Evolutionary conservation across 2,113 vertebrate species (phyloP).

Genomic region (Electrona antarctica): DNA sequence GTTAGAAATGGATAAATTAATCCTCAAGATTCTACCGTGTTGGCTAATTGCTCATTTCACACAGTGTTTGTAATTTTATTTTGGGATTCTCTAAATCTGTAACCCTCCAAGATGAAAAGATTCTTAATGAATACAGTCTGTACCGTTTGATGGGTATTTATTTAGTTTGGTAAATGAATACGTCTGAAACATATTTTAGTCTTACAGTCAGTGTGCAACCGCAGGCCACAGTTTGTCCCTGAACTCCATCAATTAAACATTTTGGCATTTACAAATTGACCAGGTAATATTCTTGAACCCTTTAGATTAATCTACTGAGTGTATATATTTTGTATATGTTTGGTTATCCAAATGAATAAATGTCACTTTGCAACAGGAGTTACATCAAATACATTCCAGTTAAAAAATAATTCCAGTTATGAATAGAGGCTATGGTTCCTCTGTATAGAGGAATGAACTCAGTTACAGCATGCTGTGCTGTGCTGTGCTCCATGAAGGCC

Average conservation of each 20-base stretch:
- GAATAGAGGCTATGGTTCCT: not conserved
- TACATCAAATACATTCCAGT: not conserved
- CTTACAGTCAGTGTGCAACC: no score
- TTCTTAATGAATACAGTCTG: not conserved
- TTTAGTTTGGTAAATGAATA: not conserved
- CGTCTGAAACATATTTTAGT: not conserved
- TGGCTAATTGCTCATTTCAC: conserved; percentile 32
- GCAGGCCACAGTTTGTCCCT: not conserved
- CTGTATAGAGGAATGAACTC: conserved; percentile 2
- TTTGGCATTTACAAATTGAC: not conserved
- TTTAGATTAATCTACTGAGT: no score
- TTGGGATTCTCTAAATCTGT: conserved; percentile 15
- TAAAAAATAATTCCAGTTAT: not conserved
- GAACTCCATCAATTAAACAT: not conserved
- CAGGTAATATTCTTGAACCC: not conserved
- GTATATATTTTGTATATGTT: not conserved
- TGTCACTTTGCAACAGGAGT: not conserved
- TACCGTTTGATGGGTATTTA: conserved; percentile 9
- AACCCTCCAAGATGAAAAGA: conserved; percentile 17
- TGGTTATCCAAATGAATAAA: not conserved
- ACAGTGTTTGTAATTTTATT: conserved; percentile 21
- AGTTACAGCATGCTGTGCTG: conserved; percentile 36
- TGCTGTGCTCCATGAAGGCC: conserved; percentile 37
- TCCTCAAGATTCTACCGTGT: no score
- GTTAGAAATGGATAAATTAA: no score